These are phyloP conservation scores for Drosophila arawakana DNA, from an alignment of 1,140 invertebrate genomes.

Conservation along the genomic window DNA sequence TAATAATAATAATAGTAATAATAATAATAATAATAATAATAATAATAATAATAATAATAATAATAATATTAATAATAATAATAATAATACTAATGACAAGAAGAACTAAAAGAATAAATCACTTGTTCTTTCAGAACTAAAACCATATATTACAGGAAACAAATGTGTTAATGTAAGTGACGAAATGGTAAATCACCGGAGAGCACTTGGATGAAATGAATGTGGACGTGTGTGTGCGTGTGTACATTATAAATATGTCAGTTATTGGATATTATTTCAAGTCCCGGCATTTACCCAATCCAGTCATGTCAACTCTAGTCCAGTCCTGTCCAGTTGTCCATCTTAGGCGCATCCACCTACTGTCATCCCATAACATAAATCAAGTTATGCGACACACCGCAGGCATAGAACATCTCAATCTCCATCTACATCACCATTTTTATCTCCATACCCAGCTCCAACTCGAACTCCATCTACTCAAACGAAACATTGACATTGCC, in stretches of 20 bases:
- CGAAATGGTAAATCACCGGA: background rate
- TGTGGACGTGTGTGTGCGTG: background rate
- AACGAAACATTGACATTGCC: constrained; percentile 36
- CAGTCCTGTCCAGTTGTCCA: constrained; percentile 13
- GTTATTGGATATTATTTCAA: constrained; percentile 1
- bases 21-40: no score
- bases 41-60: no score
- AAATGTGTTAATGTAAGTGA: no score
- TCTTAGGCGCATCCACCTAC: constrained; percentile 2
- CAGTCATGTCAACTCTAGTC: constrained; percentile 10
- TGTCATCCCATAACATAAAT: constrained; percentile 26
- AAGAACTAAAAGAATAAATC: no score
- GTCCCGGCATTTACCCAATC: background rate
- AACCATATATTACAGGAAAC: no score
- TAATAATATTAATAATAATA: no score
- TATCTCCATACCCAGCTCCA: background rate
- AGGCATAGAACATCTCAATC: constrained; percentile 23
- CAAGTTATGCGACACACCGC: constrained; percentile 43
- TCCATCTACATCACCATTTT: background rate
- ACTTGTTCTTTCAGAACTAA: no score
- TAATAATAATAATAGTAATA: no score
- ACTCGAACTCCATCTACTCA: background rate
- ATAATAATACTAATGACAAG: no score
- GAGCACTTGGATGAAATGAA: background rate
- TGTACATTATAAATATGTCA: constrained; percentile 1